Percentiles rank a stretch among this genome's conserved stretches.
These are phyloP conservation scores for Actenoides lindsayi DNA, from an alignment of 2,113 vertebrate genomes.

Conservation along the genomic window DNA sequence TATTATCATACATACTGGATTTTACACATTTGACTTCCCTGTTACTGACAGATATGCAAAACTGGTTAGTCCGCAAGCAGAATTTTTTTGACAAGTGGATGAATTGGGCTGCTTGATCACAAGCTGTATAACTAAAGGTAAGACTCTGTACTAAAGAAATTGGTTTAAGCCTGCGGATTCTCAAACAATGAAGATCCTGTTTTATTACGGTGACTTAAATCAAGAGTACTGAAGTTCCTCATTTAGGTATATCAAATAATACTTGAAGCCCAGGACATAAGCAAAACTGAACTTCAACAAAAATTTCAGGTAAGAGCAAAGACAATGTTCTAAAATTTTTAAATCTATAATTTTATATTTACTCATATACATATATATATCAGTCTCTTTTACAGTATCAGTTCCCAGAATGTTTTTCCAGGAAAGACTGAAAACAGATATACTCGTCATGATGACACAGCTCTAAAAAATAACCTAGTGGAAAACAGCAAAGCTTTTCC, in stretches of 20 bases:
- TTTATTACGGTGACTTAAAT: background rate
- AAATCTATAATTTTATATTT: background rate
- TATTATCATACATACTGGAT: fast-evolving
- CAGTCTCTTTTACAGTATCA: background rate
- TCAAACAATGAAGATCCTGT: background rate
- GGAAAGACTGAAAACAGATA: background rate
- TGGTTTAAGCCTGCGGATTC: background rate
- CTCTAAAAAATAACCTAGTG: background rate
- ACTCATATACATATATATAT: background rate
- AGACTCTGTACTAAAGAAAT: background rate
- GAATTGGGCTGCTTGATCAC: background rate
- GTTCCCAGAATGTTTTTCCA: background rate
- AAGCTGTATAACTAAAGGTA: background rate
- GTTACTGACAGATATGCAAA: background rate
- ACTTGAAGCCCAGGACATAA: background rate
- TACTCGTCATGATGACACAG: background rate
- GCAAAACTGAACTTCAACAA: background rate
- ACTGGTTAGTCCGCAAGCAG: background rate
- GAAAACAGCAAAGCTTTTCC: background rate
- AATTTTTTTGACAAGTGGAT: background rate
- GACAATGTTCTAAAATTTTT: background rate
- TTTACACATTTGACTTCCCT: background rate
- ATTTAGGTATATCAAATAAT: background rate
- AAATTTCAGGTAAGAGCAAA: background rate
- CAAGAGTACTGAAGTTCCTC: background rate